These are phyloP conservation scores for Anas georgica DNA, from an alignment of 2,797 vertebrate genomes.

Conservation along the genomic window DNA sequence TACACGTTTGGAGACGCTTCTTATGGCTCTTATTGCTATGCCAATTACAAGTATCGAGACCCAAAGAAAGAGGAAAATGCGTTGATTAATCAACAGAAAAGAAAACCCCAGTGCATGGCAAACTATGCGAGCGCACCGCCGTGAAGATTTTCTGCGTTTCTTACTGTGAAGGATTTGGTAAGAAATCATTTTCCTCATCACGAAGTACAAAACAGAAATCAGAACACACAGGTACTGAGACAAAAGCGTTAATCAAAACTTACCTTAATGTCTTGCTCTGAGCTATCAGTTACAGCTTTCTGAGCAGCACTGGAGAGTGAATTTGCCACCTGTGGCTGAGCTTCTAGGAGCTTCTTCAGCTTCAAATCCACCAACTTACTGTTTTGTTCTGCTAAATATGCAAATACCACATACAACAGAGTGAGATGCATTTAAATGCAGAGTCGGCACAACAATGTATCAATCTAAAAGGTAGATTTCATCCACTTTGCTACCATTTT, in stretches of 20 bases:
- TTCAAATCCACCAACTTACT: conserved; percentile 90
- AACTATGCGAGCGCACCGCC: neutral
- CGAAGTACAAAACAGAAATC: neutral
- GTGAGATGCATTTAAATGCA: conserved; percentile 68
- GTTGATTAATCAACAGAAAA: conserved; percentile 21
- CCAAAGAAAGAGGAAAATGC: neutral
- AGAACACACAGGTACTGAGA: conserved; percentile 11
- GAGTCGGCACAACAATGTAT: conserved; percentile 45
- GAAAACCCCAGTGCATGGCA: neutral
- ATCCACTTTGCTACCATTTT: conserved; percentile 37
- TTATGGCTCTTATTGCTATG: neutral
- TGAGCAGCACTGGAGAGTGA: conserved; percentile 84
- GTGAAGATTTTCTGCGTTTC: neutral
- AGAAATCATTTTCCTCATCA: conserved; percentile 57
- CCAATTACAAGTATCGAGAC: neutral
- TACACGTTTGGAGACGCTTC: neutral
- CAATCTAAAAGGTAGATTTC: conserved; percentile 60
- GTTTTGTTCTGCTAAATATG: conserved; percentile 86
- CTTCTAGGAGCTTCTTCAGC: conserved; percentile 89
- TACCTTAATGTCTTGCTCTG: conserved; percentile 84
- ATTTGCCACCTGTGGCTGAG: conserved; percentile 85
- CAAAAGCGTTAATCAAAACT: conserved; percentile 64
- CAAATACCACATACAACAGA: conserved; percentile 72
- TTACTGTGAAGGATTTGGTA: conserved; percentile 31
- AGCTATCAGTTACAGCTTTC: conserved; percentile 81